Conservation (phyloP, 2,888 invertebrate genomes). For the Pantelozetes paolii region DNA sequence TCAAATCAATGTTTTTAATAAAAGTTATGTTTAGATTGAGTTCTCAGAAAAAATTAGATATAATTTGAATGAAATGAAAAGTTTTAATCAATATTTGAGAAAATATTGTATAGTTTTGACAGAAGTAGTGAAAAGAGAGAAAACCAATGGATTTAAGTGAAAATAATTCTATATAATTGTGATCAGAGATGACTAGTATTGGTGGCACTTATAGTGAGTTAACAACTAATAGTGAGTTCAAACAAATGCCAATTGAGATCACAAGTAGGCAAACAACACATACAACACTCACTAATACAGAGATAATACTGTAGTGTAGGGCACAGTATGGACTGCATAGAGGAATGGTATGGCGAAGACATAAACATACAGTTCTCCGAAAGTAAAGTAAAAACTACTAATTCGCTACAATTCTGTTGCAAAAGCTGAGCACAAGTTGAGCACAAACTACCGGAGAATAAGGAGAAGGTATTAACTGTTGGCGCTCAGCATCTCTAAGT, state of each 20-base stretch:
- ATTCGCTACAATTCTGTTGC: slow-evolving; percentile 32
- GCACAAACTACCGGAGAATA: slow-evolving; percentile 30
- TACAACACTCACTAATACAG: slow-evolving; percentile 28
- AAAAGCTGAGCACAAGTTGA: slow-evolving; percentile 30
- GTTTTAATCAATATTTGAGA: too few species aligned
- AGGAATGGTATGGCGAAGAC: slow-evolving; percentile 7
- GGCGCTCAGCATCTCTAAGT: slow-evolving; percentile 34
- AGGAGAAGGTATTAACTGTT: slow-evolving; percentile 38
- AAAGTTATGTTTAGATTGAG: too few species aligned
- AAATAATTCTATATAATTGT: slow-evolving; percentile 31
- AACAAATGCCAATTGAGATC: slow-evolving; percentile 38
- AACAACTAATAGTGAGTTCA: slow-evolving; percentile 36
- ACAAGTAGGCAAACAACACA: slow-evolving; percentile 36
- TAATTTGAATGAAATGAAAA: too few species aligned
- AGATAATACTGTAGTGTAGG: slow-evolving; percentile 5
- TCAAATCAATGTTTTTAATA: not conserved
- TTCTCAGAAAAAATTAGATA: too few species aligned
- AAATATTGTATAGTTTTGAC: not conserved
- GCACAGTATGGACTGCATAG: not conserved
- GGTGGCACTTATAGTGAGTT: slow-evolving; percentile 36
- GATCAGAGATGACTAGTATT: slow-evolving; percentile 9
- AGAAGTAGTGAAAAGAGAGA: not conserved
- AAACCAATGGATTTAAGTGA: not conserved
- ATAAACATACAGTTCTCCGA: slow-evolving; percentile 24
- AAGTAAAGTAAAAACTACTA: slow-evolving; percentile 35